These are phyloP conservation scores for Crocallis elinguaria DNA, from an alignment of 2,888 invertebrate genomes.

Conservation along the genomic window DNA sequence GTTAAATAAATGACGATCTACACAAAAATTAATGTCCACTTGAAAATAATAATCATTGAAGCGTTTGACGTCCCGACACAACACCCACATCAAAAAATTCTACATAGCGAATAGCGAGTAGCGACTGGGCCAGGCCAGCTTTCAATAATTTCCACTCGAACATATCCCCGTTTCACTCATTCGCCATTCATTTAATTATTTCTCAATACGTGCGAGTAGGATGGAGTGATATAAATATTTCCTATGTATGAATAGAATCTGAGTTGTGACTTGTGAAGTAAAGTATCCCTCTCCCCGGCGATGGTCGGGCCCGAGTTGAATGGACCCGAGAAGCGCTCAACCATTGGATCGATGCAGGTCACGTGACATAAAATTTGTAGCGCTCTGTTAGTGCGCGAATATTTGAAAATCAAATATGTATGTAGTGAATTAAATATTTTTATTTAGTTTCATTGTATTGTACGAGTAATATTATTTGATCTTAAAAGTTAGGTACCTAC, in stretches of 20 bases:
- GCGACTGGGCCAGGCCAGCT: constrained; percentile 78
- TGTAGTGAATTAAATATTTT: not conserved
- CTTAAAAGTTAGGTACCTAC: too few species aligned
- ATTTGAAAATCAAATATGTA: constrained; percentile 42
- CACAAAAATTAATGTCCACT: constrained; percentile 75
- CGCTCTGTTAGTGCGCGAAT: constrained; percentile 59
- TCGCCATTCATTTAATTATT: constrained; percentile 83
- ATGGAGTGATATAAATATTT: constrained; percentile 77
- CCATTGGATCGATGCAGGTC: constrained; percentile 84
- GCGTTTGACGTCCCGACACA: constrained; percentile 81
- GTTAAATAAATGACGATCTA: constrained; percentile 64
- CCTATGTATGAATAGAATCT: constrained; percentile 82
- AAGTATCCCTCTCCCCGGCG: constrained; percentile 65
- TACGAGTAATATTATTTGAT: too few species aligned
- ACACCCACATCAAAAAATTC: constrained; percentile 84
- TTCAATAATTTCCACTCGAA: constrained; percentile 83
- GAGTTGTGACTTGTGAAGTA: constrained; percentile 81
- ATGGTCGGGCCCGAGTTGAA: constrained; percentile 79
- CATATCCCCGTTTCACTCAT: constrained; percentile 78
- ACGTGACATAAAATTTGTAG: constrained; percentile 77
- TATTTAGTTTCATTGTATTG: too few species aligned
- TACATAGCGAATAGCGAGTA: too few species aligned
- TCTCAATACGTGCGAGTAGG: constrained; percentile 75
- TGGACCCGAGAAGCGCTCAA: constrained; percentile 84
- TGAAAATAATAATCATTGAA: constrained; percentile 82